Base-by-base conservation (phyloP, 2,888 invertebrate species). In the Nudaria mundana region DNA sequence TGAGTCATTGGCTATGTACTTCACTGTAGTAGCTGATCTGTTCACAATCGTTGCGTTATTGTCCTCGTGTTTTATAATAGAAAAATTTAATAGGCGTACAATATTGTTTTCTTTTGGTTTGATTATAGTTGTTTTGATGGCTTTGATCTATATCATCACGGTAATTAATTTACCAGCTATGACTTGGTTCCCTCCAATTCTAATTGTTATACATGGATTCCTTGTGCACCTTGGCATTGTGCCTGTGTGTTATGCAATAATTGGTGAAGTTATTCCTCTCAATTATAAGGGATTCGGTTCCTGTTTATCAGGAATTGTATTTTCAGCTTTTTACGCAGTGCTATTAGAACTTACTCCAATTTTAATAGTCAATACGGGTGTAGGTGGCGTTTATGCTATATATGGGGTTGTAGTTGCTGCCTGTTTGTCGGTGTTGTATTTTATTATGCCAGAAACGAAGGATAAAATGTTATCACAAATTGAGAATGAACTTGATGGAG, bases 211-310 rank as follows among this genome's bases (percentile, higher is more conserved):
- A 3, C 62, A 66, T 22, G 56, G 41, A 34, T 62, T 71, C 24
- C 20, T 71, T 0, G 50, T 58, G 0, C 59, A 65, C 37, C 14
- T 67, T 3, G 57, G 73, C 10, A 14, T 75, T 1, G 47, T 63
- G 6, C 71, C 75, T 3, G 41, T 65, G 2, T 38, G 53, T 2
- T 74, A 62, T 58, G 44, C 58, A 0, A 30, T 73, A 14, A 38
- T 61, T 3, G 59, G 66, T 0, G 77, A 77, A 59, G 48, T 75
- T 24, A 68, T 73, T 44, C 74, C 76, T 6, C 48, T 77, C 15
- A 66, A 72, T 23, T 52, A 66, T 18, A 76, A 65, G 40, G 71
- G 70, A 1, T 28, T 52, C 5, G 72, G 67, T 12, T 52, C 55
- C 3, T 63, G 55, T 14, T 36, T 59, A 3, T 46, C 66, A 22